Percentiles rank a stretch among this genome's conserved stretches.
phyloP scores from a whole-genome alignment of 2,797 vertebrate genomes.

The Danio albolineatus region DNA sequence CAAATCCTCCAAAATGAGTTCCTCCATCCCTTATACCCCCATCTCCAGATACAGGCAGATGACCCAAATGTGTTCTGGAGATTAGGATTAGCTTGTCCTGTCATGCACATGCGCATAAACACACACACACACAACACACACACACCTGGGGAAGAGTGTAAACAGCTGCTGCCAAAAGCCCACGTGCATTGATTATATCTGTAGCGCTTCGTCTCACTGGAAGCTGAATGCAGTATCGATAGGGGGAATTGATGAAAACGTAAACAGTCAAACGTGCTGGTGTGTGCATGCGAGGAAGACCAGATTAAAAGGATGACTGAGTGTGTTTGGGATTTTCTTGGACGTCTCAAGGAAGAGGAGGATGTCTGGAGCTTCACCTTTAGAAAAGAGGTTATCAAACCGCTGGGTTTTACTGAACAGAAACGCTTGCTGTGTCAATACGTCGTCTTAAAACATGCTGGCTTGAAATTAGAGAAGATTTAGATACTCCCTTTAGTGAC shows the following conservation, averaged over 20 bases:
- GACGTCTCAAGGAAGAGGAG: slow-evolving; percentile 20
- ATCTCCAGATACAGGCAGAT: slow-evolving; percentile 17
- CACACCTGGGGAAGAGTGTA: slow-evolving; percentile 31
- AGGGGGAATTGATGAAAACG: not conserved
- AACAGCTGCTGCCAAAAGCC: slow-evolving; percentile 21
- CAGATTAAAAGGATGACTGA: slow-evolving; percentile 37
- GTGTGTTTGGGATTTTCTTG: slow-evolving; percentile 9
- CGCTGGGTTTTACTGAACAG: slow-evolving; percentile 10
- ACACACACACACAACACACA: slow-evolving; percentile 28
- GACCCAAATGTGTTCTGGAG: slow-evolving; percentile 44
- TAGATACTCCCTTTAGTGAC: no score
- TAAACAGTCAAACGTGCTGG: slow-evolving; percentile 19
- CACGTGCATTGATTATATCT: slow-evolving; percentile 1
- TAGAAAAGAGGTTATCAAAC: slow-evolving; percentile 25
- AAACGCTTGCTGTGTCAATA: not conserved
- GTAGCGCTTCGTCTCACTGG: not conserved
- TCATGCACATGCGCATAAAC: slow-evolving; percentile 23
- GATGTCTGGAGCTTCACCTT: slow-evolving; percentile 43
- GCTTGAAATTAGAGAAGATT: no score
- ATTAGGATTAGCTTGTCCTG: slow-evolving; percentile 44
- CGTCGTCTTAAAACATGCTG: not conserved
- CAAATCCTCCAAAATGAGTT: slow-evolving; percentile 6
- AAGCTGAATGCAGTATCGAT: not conserved
- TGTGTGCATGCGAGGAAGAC: slow-evolving; percentile 8
- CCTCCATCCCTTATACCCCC: slow-evolving; percentile 2